A percentile compares a stretch with the other conserved stretches of the same genome.
Evolutionary conservation across 2,113 vertebrate species (phyloP).

Genomic region (Xiphorhynchus elegans): DNA sequence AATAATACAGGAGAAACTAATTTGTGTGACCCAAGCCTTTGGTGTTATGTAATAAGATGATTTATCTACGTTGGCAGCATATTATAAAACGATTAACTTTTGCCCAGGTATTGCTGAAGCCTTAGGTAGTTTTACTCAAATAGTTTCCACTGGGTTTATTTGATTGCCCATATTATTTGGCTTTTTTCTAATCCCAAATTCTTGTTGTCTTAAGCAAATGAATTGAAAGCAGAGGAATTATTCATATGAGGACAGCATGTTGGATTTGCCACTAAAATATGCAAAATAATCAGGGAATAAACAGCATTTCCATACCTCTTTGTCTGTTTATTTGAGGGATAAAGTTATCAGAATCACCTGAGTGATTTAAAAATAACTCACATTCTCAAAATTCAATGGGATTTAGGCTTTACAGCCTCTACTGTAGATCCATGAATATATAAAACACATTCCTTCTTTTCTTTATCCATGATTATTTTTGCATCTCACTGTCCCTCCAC

Average conservation of each 20-base stretch:
- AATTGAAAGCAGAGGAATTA: not conserved
- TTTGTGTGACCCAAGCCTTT: not conserved
- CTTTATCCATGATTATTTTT: not conserved
- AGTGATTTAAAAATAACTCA: not conserved
- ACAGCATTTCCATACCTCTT: not conserved
- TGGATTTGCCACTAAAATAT: constrained; percentile 31
- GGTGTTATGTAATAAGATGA: not conserved
- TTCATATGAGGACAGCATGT: not conserved
- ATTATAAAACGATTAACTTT: not conserved
- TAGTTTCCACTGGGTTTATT: not conserved
- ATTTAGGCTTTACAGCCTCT: constrained; percentile 16
- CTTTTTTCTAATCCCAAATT: constrained; percentile 25
- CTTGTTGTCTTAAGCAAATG: constrained; percentile 38
- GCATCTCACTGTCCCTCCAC: not conserved
- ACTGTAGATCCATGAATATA: not conserved
- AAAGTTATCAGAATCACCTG: constrained; percentile 29
- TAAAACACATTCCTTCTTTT: not conserved
- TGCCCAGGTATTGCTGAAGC: not conserved
- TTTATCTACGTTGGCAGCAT: not conserved
- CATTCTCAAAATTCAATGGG: not conserved
- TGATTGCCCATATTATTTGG: not conserved
- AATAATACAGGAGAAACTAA: not conserved
- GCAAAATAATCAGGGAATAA: not conserved
- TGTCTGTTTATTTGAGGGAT: constrained; percentile 11
- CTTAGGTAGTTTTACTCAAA: not conserved